A percentile compares a stretch with the other conserved stretches of the same genome.
Conservation (phyloP, 1,140 invertebrate species). For the Rhagoletis pomonella region DNA sequence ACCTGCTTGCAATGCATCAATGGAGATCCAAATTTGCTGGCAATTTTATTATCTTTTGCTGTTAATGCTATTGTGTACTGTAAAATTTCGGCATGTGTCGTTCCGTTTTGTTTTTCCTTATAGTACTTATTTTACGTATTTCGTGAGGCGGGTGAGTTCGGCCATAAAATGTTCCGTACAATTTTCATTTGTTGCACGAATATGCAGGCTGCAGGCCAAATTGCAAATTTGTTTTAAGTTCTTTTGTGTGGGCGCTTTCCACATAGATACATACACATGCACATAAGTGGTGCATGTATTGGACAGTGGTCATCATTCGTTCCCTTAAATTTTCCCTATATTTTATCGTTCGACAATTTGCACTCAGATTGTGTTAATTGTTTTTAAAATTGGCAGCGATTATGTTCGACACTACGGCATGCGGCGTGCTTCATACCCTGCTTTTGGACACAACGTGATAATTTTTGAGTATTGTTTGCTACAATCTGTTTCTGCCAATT, state of each 20-base stretch:
- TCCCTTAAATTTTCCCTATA: not conserved
- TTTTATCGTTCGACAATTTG: not conserved
- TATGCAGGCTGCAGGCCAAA: too few species aligned
- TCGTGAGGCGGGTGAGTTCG: not conserved
- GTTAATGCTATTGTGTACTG: not conserved
- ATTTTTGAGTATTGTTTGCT: not conserved
- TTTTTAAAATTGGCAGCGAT: slow-evolving; percentile 38
- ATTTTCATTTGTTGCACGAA: slow-evolving; percentile 26
- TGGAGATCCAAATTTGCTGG: not conserved
- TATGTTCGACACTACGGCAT: not conserved
- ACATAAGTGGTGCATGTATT: not conserved
- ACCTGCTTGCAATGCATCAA: not conserved
- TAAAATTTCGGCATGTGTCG: slow-evolving; percentile 27
- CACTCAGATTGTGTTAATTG: slow-evolving; percentile 23
- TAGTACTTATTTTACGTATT: not conserved
- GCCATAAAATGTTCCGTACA: not conserved
- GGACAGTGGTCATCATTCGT: not conserved
- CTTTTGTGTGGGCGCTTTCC: not conserved
- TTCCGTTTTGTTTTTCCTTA: not conserved
- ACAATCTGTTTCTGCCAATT: not conserved
- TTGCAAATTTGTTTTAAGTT: not conserved
- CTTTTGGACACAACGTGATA: not conserved
- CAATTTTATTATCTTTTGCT: slow-evolving; percentile 3
- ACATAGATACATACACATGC: not conserved
- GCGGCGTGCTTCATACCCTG: not conserved